Conservation (phyloP, 2,888 invertebrate species). For the Calameuta idolon region DNA sequence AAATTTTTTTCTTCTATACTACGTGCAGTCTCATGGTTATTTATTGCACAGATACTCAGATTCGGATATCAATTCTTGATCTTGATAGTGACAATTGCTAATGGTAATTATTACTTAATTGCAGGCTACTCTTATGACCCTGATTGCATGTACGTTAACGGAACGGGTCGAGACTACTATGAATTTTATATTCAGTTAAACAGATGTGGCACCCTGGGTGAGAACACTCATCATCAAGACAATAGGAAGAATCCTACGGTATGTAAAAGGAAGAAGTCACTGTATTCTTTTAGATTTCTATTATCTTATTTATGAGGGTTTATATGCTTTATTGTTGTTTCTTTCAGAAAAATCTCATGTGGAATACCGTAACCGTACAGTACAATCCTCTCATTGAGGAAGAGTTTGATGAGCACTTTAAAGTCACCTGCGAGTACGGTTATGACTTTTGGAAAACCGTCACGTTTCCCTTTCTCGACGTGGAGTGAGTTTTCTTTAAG, state of each 20-base stretch:
- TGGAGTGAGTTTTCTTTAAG: conserved; percentile 80
- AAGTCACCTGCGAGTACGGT: conserved; percentile 95
- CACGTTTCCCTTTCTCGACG: conserved; percentile 93
- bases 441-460: conserved; percentile 98
- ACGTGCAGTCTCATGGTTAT: not conserved
- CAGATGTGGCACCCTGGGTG: conserved; percentile 90
- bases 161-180: conserved; percentile 90
- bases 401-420: conserved; percentile 94
- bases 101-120: conserved; percentile 34
- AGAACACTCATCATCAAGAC: conserved; percentile 88
- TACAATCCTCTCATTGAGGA: conserved; percentile 94
- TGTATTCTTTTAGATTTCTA: not conserved
- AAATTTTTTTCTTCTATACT: not conserved
- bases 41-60: not conserved
- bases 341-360: conserved; percentile 91
- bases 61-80: conserved; percentile 19
- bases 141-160: conserved; percentile 95
- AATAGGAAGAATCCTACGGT: conserved; percentile 88
- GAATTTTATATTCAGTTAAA: conserved; percentile 94
- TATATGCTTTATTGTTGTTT: conserved; percentile 2
- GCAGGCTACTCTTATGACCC: conserved; percentile 93
- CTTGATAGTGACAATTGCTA: conserved; percentile 36
- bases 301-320: not conserved
- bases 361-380: conserved; percentile 95
- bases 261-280: conserved; percentile 57